These are phyloP conservation scores for Dissostichus mawsoni DNA, from an alignment of 2,113 vertebrate species.

Conservation along the genomic window DNA sequence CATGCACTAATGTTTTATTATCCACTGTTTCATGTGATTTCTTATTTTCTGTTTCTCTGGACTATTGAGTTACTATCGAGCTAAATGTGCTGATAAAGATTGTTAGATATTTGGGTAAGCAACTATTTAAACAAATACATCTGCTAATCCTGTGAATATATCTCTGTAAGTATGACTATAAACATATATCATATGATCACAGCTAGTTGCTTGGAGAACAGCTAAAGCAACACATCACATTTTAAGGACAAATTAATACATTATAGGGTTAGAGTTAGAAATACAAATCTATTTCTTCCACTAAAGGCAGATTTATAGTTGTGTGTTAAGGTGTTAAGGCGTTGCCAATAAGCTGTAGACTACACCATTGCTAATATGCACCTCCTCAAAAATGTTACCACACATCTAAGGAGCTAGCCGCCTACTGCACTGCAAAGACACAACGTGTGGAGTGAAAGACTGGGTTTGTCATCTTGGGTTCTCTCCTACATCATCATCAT, in stretches of 20 bases:
- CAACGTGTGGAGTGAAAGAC: background rate
- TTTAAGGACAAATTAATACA: background rate
- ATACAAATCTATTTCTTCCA: background rate
- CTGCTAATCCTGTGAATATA: background rate
- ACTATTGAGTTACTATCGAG: background rate
- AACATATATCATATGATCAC: background rate
- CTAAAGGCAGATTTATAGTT: background rate
- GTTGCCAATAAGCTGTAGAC: background rate
- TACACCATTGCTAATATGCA: background rate
- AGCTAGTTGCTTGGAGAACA: background rate
- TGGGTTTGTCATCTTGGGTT: no score
- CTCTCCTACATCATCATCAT: no score
- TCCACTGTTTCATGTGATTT: background rate
- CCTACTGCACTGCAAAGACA: background rate
- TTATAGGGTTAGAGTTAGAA: background rate
- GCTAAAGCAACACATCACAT: background rate
- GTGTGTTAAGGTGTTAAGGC: background rate
- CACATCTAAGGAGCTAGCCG: no score
- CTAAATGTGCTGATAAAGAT: no score
- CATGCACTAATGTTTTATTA: background rate
- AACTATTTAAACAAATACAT: background rate
- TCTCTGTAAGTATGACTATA: constrained; percentile 13
- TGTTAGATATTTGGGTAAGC: background rate
- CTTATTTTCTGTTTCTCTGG: background rate
- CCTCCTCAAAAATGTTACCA: background rate